Percentiles rank a stretch among this genome's conserved stretches.
Evolutionary conservation across 2,113 vertebrate species (phyloP).

Genomic region (Prochilodus magdalenae): DNA sequence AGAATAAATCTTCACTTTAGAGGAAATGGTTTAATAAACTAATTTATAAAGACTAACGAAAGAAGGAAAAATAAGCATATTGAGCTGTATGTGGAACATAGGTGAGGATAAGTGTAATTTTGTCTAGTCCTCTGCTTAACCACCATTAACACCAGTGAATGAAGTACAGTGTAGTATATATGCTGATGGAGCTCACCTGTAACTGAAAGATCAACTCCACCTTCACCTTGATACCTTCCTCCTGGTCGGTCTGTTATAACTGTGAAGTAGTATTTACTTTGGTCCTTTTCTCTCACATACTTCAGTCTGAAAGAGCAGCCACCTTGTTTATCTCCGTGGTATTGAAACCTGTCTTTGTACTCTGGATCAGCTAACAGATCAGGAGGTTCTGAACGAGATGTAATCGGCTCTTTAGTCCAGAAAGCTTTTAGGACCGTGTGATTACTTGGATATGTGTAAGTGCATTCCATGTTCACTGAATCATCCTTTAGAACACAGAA

Average conservation of each 20-base stretch:
- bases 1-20: too few species aligned
- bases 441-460: background rate
- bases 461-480: background rate
- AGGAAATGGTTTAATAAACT: too few species aligned
- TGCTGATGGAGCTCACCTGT: background rate
- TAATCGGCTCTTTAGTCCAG: background rate
- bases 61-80: too few species aligned
- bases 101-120: too few species aligned
- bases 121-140: too few species aligned
- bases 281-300: background rate
- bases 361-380: constrained; percentile 10
- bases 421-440: background rate
- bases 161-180: constrained; percentile 6
- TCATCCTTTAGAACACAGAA: background rate
- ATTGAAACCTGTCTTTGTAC: constrained; percentile 5
- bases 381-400: background rate
- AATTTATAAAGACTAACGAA: too few species aligned
- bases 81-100: too few species aligned
- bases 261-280: background rate
- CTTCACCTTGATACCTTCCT: background rate
- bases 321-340: background rate
- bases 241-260: background rate
- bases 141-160: background rate
- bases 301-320: background rate
- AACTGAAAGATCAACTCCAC: background rate